Conservation (phyloP, 2,113 vertebrate genomes). For the Microcebus lehilahytsara region DNA sequence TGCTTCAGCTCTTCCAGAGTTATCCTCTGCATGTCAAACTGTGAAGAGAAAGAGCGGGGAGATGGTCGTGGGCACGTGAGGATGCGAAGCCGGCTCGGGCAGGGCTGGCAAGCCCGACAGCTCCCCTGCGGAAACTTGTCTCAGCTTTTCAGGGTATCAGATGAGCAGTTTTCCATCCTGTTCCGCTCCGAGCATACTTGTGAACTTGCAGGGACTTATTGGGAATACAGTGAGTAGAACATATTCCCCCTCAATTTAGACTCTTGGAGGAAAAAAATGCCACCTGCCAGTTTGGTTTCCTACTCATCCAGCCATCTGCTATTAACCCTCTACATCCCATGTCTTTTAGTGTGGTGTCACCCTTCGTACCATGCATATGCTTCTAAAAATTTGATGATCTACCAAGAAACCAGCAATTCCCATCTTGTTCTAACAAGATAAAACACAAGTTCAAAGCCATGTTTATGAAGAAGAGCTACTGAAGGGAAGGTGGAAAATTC, state of each 20-base stretch:
- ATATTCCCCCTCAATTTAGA: neutral
- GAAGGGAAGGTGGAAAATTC: neutral
- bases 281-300: neutral
- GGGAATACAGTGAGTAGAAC: neutral
- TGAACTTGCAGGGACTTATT: neutral
- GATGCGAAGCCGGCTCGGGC: no score
- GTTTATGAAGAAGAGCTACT: neutral
- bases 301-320: constrained; percentile 10
- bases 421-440: neutral
- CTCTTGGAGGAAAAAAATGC: neutral
- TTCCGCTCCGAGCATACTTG: neutral
- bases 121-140: neutral
- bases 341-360: neutral
- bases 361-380: neutral
- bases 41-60: constrained; percentile 65
- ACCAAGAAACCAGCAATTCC: neutral
- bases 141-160: neutral
- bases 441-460: neutral
- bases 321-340: neutral
- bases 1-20: constrained; percentile 98
- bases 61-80: neutral
- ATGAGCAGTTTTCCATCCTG: neutral
- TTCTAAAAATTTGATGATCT: neutral
- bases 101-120: neutral
- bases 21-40: constrained; percentile 99